phyloP scores from a whole-genome alignment of 2,113 vertebrate species.

The Callionymus lyra region DNA sequence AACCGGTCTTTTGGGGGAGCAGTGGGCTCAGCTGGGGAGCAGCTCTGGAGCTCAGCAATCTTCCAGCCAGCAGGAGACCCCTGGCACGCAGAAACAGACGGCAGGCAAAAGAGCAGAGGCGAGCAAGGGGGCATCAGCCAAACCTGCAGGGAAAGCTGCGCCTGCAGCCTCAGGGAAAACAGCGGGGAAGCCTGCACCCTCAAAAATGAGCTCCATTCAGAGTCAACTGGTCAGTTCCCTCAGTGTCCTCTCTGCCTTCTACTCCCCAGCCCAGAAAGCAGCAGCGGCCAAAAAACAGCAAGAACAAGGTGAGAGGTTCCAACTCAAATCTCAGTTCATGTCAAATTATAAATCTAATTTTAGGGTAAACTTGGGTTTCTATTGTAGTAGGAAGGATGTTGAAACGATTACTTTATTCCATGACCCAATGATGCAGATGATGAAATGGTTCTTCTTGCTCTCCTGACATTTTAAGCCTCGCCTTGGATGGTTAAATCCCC shows the following conservation, averaged over 20 bases:
- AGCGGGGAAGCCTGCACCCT: constrained; percentile 62
- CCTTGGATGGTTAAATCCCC: too few relatives aligned
- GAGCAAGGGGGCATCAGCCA: constrained; percentile 42
- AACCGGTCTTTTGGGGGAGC: constrained; percentile 90
- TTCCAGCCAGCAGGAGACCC: constrained; percentile 59
- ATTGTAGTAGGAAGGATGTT: too few relatives aligned
- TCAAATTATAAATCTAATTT: too few relatives aligned
- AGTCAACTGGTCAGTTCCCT: constrained; percentile 92
- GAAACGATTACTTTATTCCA: too few relatives aligned
- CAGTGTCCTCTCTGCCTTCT: constrained; percentile 87
- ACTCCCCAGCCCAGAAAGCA: constrained; percentile 74
- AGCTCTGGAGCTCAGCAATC: constrained; percentile 75
- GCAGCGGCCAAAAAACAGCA: constrained; percentile 59
- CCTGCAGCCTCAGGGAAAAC: constrained; percentile 38
- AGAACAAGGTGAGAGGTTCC: constrained; percentile 62
- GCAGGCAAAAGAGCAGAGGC: constrained; percentile 41
- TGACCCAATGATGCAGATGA: too few relatives aligned
- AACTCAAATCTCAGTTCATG: too few relatives aligned
- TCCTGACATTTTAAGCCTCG: too few relatives aligned
- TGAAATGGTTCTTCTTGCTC: too few relatives aligned
- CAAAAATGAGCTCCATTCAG: constrained; percentile 95
- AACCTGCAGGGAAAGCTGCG: constrained; percentile 38
- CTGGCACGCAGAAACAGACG: constrained; percentile 39
- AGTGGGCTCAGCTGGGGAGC: constrained; percentile 89
- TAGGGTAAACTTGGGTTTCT: too few relatives aligned